Percentiles rank a stretch among this genome's conserved stretches.
Conservation (phyloP, 2,888 invertebrate species). For the Zaprionus lineosus region DNA sequence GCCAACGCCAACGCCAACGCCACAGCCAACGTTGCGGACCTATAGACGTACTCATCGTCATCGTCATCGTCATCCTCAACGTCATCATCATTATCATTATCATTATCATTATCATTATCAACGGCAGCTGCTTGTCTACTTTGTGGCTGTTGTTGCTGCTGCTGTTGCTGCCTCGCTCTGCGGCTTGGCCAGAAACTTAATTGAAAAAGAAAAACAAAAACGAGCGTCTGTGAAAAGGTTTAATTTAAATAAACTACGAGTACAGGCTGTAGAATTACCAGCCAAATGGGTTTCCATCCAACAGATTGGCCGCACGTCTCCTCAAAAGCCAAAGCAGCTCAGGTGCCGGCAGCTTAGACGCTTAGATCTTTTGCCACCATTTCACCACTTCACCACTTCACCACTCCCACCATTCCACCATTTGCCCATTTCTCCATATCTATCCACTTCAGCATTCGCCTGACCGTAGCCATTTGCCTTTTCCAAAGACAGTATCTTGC, state of each 20-base stretch:
- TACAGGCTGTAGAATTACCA: slow-evolving; percentile 31
- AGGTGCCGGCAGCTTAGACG: slow-evolving; percentile 58
- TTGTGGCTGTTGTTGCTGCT: slow-evolving; percentile 33
- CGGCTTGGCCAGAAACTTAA: slow-evolving; percentile 74
- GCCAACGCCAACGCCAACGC: slow-evolving; percentile 44
- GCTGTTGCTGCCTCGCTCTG: slow-evolving; percentile 42
- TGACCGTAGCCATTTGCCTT: slow-evolving; percentile 19
- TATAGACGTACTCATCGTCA: slow-evolving; percentile 26
- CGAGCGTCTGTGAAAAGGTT: slow-evolving; percentile 50
- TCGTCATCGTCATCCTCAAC: slow-evolving; percentile 54
- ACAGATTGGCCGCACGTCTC: slow-evolving; percentile 14
- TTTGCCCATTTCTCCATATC: too few species aligned
- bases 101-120: slow-evolving; percentile 61
- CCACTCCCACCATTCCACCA: too few species aligned
- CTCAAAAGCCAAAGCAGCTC: slow-evolving; percentile 19
- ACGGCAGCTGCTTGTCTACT: slow-evolving; percentile 67
- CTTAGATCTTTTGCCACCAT: slow-evolving; percentile 24
- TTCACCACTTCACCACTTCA: too few species aligned
- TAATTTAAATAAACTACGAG: slow-evolving; percentile 74
- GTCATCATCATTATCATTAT: slow-evolving; percentile 29
- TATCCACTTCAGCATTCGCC: too few species aligned
- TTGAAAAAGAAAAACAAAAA: slow-evolving; percentile 63
- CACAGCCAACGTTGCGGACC: slow-evolving; percentile 25
- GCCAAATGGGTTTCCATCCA: slow-evolving; percentile 32
- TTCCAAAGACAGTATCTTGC: neutral